Base-by-base conservation (phyloP, 2,797 vertebrate species). In the Sebastes jordani region DNA sequence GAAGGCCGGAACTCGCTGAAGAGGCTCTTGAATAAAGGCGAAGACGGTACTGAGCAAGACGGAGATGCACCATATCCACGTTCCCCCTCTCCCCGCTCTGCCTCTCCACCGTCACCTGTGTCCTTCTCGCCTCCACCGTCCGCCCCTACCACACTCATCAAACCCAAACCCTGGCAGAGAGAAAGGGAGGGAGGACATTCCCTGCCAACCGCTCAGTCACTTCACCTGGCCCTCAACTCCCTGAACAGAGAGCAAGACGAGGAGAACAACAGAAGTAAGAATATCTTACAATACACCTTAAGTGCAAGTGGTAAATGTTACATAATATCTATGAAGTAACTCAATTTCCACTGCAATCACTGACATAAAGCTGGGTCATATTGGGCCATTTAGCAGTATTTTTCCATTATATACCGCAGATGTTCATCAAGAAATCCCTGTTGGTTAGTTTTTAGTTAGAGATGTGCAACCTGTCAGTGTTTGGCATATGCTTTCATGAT, bases 181-280 rank as follows among this genome's bases (percentile, higher is more conserved):
- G 95, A 96, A 25, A 79, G 93, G 56, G 95, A 96, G 42, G 93
- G 95, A 61, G 95, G 95, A 25, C 93, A 95, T 74, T 94, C 95
- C n/a, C 93, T 96, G 77, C 95, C 96, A 0, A 92, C 95, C 1
- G 95, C 95, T 72, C 96, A 96, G 85, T 96, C 96, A 2, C 95
- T 97, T 72, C 96, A 97, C 88, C 91, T 97, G 84, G 95, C 96
- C 63, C 93, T 97, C 56, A 96, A 97, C 90, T 96, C 96, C 16
- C 93, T 97, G 70, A 96, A 95, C 88, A 93, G 94, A 86, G 96
- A 96, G 65, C 96, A 96, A 84, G 94, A 96, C 32, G 95, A 96
- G 71, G 95, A 95, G 76, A 95, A 95, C 73, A 92, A 93, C 74
- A 91, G 94, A 95, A 95, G 95, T 97, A 96, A 95, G 94, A 75